These are phyloP conservation scores for Ceyx erithaca DNA, from an alignment of 2,797 vertebrate species.

Conservation along the genomic window DNA sequence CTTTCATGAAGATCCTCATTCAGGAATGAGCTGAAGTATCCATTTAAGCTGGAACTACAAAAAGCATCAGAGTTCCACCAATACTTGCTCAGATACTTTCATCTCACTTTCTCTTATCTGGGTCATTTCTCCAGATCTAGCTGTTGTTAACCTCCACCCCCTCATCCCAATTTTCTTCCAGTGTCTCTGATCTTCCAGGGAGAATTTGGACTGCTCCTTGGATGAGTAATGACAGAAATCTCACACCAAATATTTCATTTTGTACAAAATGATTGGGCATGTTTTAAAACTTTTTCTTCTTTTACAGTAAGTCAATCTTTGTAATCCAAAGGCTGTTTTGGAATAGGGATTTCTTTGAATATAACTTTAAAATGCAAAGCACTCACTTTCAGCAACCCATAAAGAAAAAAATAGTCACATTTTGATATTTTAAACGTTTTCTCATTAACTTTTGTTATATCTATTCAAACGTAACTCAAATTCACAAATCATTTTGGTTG, in stretches of 20 bases:
- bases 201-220: background rate
- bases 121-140: background rate
- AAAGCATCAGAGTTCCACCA: accelerated
- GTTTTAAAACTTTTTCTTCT: background rate
- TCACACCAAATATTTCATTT: background rate
- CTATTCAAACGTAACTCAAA: background rate
- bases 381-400: background rate
- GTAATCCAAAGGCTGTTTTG: background rate
- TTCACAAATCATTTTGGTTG: background rate
- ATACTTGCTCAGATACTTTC: background rate
- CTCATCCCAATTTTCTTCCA: background rate
- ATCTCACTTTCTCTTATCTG: background rate
- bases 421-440: background rate
- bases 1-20: background rate
- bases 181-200: background rate
- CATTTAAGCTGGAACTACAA: background rate
- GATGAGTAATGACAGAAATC: background rate
- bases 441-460: background rate
- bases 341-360: background rate
- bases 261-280: background rate
- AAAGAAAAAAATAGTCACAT: background rate
- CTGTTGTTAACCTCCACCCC: background rate
- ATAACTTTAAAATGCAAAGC: background rate
- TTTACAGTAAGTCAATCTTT: background rate
- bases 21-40: background rate